These are phyloP conservation scores for Archaeoteleia sp. DNA, from an alignment of 2,888 invertebrate genomes.

Conservation along the genomic window DNA sequence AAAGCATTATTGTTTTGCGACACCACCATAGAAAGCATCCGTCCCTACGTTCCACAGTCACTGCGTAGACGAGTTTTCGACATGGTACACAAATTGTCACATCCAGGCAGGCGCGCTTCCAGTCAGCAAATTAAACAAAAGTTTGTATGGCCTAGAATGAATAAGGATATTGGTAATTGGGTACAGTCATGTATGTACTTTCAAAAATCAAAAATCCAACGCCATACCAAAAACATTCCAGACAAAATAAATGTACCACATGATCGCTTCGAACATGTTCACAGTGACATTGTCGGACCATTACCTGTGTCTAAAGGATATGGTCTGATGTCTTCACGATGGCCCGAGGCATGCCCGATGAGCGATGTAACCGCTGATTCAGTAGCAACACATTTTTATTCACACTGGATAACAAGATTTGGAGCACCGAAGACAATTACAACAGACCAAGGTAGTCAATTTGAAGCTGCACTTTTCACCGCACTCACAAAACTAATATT, in stretches of 20 bases:
- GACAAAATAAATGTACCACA: slow-evolving; percentile 54
- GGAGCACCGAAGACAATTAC: slow-evolving; percentile 67
- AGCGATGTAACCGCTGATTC: slow-evolving; percentile 46
- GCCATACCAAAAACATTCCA: slow-evolving; percentile 56
- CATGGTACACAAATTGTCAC: too few relatives aligned
- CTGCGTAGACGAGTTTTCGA: too few relatives aligned
- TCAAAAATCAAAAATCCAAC: slow-evolving; percentile 61
- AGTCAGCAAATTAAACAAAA: too few relatives aligned
- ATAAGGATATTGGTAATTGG: slow-evolving; percentile 60
- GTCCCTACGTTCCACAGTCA: too few relatives aligned
- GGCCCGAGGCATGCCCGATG: slow-evolving; percentile 29
- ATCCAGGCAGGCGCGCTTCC: too few relatives aligned
- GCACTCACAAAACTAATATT: slow-evolving; percentile 48
- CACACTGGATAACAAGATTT: slow-evolving; percentile 71
- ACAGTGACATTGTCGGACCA: slow-evolving; percentile 74
- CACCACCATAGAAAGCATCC: too few relatives aligned
- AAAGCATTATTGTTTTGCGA: too few relatives aligned
- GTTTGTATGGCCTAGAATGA: slow-evolving; percentile 61
- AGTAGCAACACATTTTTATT: too few relatives aligned
- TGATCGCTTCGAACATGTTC: slow-evolving; percentile 68
- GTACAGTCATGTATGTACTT: slow-evolving; percentile 60
- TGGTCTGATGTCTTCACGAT: slow-evolving; percentile 57
- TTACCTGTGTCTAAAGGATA: slow-evolving; percentile 61
- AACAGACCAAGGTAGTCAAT: slow-evolving; percentile 64
- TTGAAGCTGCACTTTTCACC: slow-evolving; percentile 46